Evolutionary conservation across 2,888 invertebrate species (phyloP).

Genomic region (Phanerotoma sp.): DNA sequence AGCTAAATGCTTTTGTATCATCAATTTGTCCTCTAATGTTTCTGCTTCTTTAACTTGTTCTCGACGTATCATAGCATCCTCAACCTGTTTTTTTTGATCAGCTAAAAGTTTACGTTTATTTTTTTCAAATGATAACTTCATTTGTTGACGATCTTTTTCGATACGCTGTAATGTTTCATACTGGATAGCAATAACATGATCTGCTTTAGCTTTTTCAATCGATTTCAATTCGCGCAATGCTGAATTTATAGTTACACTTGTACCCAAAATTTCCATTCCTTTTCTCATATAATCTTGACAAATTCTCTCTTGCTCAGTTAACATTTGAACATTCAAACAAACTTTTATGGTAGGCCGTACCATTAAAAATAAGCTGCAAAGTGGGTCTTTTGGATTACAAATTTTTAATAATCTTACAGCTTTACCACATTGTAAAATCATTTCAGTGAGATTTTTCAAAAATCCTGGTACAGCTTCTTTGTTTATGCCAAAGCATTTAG

Average conservation of each 20-base stretch:
- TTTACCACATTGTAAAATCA: constrained; percentile 74
- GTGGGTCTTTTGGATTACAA: constrained; percentile 67
- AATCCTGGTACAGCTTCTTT: constrained; percentile 66
- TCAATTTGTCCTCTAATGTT: constrained; percentile 43
- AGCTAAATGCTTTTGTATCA: constrained; percentile 34
- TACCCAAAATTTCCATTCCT: constrained; percentile 53
- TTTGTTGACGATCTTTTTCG: constrained; percentile 43
- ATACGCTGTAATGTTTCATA: constrained; percentile 42
- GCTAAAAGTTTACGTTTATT: constrained; percentile 44
- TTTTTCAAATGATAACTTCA: constrained; percentile 34
- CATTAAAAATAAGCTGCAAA: constrained; percentile 60
- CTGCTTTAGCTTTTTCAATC: constrained; percentile 40
- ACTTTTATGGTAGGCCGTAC: constrained; percentile 62
- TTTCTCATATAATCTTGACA: constrained; percentile 61
- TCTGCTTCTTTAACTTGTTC: constrained; percentile 42
- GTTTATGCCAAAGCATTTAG: constrained; percentile 64
- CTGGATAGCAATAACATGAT: constrained; percentile 45
- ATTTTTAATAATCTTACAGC: constrained; percentile 70
- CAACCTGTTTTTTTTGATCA: constrained; percentile 47
- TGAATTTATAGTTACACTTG: constrained; percentile 41
- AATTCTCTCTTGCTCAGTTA: constrained; percentile 59
- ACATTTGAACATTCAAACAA: constrained; percentile 60
- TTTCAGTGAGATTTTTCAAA: constrained; percentile 64
- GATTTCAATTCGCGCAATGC: constrained; percentile 46
- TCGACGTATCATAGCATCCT: constrained; percentile 41